phyloP scores from a whole-genome alignment of 2,113 vertebrate species.

The Carassius auratus region DNA sequence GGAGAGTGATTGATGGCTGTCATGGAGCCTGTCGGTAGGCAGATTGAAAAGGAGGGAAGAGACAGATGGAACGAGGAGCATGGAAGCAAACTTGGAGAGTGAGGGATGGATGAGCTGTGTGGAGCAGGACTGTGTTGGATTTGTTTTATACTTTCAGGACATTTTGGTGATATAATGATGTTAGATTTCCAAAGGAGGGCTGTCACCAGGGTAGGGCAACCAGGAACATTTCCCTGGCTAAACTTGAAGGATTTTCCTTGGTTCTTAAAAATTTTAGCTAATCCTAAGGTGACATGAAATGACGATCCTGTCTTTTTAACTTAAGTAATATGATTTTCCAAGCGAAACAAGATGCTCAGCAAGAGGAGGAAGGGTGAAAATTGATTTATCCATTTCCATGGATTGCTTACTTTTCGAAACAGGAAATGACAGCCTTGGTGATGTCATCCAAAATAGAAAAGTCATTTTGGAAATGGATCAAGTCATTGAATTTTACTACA shows the following conservation, averaged over 20 bases:
- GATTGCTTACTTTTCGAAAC: not conserved
- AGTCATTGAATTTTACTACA: not conserved
- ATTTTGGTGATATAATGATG: not conserved
- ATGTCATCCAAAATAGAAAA: not conserved
- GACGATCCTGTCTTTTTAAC: not conserved
- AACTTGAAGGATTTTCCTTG: not conserved
- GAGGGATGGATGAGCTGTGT: not conserved
- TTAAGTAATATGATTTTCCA: not conserved
- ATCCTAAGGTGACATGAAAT: not conserved
- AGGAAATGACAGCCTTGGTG: not conserved
- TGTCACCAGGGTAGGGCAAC: not conserved
- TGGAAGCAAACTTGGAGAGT: not conserved
- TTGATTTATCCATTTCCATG: not conserved
- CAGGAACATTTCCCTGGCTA: not conserved
- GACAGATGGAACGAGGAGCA: not conserved
- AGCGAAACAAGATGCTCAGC: not conserved
- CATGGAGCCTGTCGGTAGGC: constrained; percentile 48
- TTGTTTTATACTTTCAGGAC: not conserved
- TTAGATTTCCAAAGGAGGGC: not conserved
- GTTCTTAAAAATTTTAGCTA: not conserved
- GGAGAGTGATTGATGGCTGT: constrained; percentile 59
- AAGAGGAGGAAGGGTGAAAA: not conserved
- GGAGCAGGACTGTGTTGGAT: not conserved
- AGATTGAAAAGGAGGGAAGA: constrained; percentile 29
- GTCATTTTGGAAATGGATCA: not conserved